Percentiles rank a stretch among this genome's conserved stretches.
These are phyloP conservation scores for Thumatha senex DNA, from an alignment of 2,888 invertebrate species.

Conservation along the genomic window DNA sequence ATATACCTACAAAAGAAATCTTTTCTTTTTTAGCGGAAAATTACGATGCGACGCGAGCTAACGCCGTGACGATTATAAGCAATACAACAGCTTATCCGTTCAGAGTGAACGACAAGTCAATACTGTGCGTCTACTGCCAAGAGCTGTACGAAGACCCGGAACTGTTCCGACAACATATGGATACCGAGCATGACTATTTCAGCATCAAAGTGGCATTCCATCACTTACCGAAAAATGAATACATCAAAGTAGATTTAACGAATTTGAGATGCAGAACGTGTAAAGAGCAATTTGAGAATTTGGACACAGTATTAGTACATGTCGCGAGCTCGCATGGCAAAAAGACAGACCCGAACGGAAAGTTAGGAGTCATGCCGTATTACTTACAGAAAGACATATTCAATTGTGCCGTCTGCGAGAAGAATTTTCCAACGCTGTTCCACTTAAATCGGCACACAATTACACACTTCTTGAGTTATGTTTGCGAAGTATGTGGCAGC, in stretches of 20 bases:
- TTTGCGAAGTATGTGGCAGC: constrained; percentile 71
- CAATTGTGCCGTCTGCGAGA: constrained; percentile 64
- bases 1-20: constrained; percentile 33
- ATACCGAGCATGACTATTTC: constrained; percentile 60
- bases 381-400: constrained; percentile 54
- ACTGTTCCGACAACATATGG: constrained; percentile 62
- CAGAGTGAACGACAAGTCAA: constrained; percentile 70
- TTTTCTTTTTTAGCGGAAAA: constrained; percentile 75
- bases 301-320: constrained; percentile 58
- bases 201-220: constrained; percentile 65
- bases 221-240: constrained; percentile 67
- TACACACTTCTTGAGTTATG: constrained; percentile 68
- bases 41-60: constrained; percentile 66
- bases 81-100: constrained; percentile 75
- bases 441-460: constrained; percentile 72
- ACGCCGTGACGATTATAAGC: constrained; percentile 67
- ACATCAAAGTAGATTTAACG: constrained; percentile 68
- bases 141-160: constrained; percentile 67
- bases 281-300: constrained; percentile 32
- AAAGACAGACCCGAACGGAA: constrained; percentile 47
- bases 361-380: constrained; percentile 72
- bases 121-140: constrained; percentile 75
- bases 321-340: constrained; percentile 47
- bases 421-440: constrained; percentile 61
- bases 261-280: constrained; percentile 63